Evolutionary conservation across 2,888 invertebrate species (phyloP), one percentile per base, ranked within the genome.

Genomic region (Lasius fuliginosus): DNA sequence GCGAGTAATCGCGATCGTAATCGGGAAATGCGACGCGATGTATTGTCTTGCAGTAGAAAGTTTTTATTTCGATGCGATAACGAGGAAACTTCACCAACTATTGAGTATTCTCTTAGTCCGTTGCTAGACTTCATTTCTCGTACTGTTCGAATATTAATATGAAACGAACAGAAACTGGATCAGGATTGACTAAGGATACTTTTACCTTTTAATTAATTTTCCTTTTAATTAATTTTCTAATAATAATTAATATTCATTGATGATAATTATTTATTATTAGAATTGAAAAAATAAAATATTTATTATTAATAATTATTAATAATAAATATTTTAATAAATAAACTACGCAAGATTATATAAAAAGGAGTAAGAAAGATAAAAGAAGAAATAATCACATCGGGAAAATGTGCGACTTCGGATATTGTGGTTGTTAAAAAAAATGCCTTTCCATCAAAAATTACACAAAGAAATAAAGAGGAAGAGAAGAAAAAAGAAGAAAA

Each of bases 1-100:
- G 46, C 75, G 46, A 79, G 75, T 79, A 79, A 79, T 79, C 36
- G 75, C 74, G 74, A 79, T 79, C 58, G 79, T 73, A 73, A 79
- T 79, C 79, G 33, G 75, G 46, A 74, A 46, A 79, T 58, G 71
- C 71, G 12, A 79, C 33, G 77, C 71, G 58, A 79, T 60, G 75
- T 27, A 79, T 79, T 79, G 79, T 79, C 18, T 79, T 46, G 73
- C 12, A 60, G 74, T 53, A 46, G 33, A 74, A 79, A 74, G 58
- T 79, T 74, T 79, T 79, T 79, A 79, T 74, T 33, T 46, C 58
- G 27, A 79, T 74, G 23, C 46, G 60, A 79, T 74, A 74, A 77
- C 42, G 30, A 77, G n/a, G 4, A 67, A 76, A 77, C 73, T 77
- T 77, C 42, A 15, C 56, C 11, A n/a, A 33, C 23, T 79, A 53